Evolutionary conservation across 1,140 invertebrate species (phyloP).

Genomic region (Temnothorax curvispinosus): DNA sequence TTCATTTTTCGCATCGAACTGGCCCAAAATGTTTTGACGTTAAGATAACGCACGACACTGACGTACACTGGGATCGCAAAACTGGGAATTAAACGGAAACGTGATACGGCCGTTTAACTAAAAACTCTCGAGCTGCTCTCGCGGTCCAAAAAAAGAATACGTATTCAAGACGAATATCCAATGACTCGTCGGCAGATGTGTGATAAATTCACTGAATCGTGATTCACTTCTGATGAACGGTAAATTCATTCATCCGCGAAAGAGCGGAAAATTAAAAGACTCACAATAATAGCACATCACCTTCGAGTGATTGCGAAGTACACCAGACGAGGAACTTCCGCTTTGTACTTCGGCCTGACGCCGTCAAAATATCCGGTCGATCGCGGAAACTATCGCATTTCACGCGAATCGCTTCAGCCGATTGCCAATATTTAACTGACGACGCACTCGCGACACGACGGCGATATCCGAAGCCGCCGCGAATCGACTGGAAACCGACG

Average conservation of each 20-base stretch:
- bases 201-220: background rate
- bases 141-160: background rate
- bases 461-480: slow-evolving; percentile 40
- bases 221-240: background rate
- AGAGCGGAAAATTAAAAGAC: background rate
- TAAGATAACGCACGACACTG: slow-evolving; percentile 15
- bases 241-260: background rate
- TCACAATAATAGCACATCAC: background rate
- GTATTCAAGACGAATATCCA: slow-evolving; percentile 15
- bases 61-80: slow-evolving; percentile 22
- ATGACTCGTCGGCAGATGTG: background rate
- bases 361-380: slow-evolving; percentile 15
- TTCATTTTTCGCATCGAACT: slow-evolving; percentile 11
- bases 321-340: background rate
- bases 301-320: slow-evolving; percentile 12
- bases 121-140: background rate
- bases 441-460: slow-evolving; percentile 26
- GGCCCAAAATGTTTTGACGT: background rate
- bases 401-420: slow-evolving; percentile 13
- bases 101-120: background rate
- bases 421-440: background rate
- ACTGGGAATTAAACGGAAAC: slow-evolving; percentile 12
- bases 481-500: slow-evolving; percentile 11
- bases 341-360: background rate
- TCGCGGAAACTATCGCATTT: slow-evolving; percentile 30